Evolutionary conservation across 1,140 invertebrate species (phyloP), one percentile per base, ranked within the genome.

Genomic region (Aphelinus atriplicis): DNA sequence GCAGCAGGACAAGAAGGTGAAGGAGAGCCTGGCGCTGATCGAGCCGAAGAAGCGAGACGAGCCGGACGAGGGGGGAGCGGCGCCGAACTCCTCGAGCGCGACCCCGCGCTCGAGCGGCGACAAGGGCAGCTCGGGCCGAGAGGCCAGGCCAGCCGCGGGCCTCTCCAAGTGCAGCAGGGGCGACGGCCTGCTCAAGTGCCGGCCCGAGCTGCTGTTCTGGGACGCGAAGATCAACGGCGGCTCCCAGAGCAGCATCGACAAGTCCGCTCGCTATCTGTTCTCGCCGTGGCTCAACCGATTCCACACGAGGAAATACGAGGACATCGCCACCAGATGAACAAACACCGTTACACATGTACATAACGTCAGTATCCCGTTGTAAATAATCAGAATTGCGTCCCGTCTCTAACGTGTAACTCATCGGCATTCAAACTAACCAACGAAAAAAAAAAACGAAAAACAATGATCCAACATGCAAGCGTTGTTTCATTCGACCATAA

Each of bases 101-200:
- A 81, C 76, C 77, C 71, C 63, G 46, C 79, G 77, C 78, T 82
- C 78, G 81, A 81, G 4, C 9, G 51, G 51, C 4, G 9, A 53
- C 51, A 9, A 53, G 51, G 76, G 57, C 73, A 81, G 78, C 73
- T 78, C 80, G 78, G 51, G 9, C 51, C 4, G 51, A 4, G 51
- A 53, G 51, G 51, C 51, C 4, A 53, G 51, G 51, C 4, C 4
- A 72, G 65, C 81, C 75, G 65, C 76, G 63, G 53, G 65, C 63
- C 48, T 50, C 73, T 75, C 26, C 26, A 26, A 26, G 26, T 26
- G 26, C 26, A 53, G 51, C 51, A 53, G 62, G 46, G 9, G 46
- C 62, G 9, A 63, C 46, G 10, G 7, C 10, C 43, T 48, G 45
- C 45, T 9, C 43, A 63, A 10, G 47, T 46, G 4, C 7, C 3